Base-by-base conservation (phyloP, 1,140 invertebrate species). In the Lucilia cuprina region DNA sequence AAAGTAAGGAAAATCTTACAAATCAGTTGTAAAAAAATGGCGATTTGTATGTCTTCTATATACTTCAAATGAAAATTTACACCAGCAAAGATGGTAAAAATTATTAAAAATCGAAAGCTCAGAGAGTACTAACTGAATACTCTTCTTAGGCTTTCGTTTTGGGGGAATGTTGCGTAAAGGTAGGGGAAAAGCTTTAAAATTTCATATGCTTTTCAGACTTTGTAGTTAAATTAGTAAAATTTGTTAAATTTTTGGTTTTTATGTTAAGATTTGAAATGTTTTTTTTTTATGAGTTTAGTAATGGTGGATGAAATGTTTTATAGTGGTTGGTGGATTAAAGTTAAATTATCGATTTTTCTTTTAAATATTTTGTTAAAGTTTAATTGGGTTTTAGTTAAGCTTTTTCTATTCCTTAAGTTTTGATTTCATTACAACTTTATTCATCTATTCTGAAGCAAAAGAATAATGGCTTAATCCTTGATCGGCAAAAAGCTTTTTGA, bases 71-170 rank as follows among this genome's bases (percentile, higher is more conserved):
- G 89, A 86, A 86, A 88, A 89, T 89, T 88, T 86, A 85, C 86
- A 75, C 89, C 86, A 87, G 90, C 89, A 90, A 90, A 90, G 89
- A 90, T 90, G 89, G 89, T 90, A 90, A 90, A 90, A 89, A 90
- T 89, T 88, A 87, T 88, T 90, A 90, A 90, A 86, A 70, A 85
- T 9, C 65, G n/a, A 70, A 70, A 25, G 10, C 65, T 70, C 3
- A 4, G 65, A 2, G 7, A 19, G n/a, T 21, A 70, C 7, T 9
- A 55, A 17, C 12, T 55, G 17, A 55, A 14, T 50, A 74, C 83
- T 74, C 85, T 83, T 83, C 19, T 47, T 70, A 21, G 14, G 55
- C n/a, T n/a, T 41, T 78, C 80, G 55, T 30, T 82, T n/a, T 19
- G 14, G 25, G 25, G 25, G 25, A 3, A 30, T 30, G 25, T 30